phyloP scores from a whole-genome alignment of 2,113 vertebrate genomes.

The Naja naja region DNA sequence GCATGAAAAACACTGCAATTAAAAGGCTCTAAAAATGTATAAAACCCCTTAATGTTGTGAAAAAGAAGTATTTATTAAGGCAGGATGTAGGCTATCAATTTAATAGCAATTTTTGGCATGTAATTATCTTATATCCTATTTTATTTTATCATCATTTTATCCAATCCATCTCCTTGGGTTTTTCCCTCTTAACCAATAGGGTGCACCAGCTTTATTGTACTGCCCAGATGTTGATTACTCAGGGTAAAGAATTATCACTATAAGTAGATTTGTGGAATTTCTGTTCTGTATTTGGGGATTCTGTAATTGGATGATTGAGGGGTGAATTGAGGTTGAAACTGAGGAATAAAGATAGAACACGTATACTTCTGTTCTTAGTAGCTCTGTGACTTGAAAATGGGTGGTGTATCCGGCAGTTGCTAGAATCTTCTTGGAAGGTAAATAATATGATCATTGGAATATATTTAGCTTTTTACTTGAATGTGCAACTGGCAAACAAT shows the following conservation, averaged over 20 bases:
- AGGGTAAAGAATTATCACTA: background rate
- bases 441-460: background rate
- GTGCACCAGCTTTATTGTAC: background rate
- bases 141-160: background rate
- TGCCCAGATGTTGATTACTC: background rate
- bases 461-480: background rate
- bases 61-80: constrained; percentile 14
- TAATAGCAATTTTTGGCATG: constrained; percentile 11
- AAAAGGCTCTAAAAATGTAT: constrained; percentile 16
- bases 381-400: background rate
- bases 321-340: background rate
- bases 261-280: background rate
- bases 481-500: background rate
- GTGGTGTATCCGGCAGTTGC: background rate
- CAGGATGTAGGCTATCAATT: constrained; percentile 5
- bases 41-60: constrained; percentile 3
- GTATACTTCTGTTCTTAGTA: background rate
- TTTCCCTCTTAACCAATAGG: background rate
- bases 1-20: constrained; percentile 14
- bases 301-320: constrained; percentile 4
- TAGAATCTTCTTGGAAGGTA: background rate
- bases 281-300: background rate
- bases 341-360: background rate
- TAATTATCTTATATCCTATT: background rate
- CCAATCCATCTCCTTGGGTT: background rate